Evolutionary conservation across 1,140 invertebrate genomes (phyloP).

Genomic region (Platorchestia sp.): DNA sequence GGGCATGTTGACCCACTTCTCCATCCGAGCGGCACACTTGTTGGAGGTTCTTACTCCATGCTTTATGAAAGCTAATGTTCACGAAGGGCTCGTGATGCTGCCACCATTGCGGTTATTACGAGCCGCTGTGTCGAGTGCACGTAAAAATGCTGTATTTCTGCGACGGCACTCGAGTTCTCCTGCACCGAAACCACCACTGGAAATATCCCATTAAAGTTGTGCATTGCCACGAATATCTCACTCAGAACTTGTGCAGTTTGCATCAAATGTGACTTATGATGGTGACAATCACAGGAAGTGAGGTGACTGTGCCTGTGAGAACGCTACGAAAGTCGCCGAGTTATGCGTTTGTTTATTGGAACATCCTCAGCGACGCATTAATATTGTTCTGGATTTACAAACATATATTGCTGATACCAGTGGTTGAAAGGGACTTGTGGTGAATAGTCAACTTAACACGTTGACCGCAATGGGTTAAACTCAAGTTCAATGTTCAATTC

Average conservation of each 20-base stretch:
- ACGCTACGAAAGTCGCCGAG: background rate
- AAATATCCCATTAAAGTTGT: slow-evolving; percentile 10
- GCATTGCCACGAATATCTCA: background rate
- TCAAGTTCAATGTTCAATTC: too few relatives aligned
- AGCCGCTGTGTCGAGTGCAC: background rate
- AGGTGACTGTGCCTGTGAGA: background rate
- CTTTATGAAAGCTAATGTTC: background rate
- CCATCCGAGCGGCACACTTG: background rate
- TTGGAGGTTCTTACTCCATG: background rate
- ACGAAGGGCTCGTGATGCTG: background rate
- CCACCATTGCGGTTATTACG: background rate
- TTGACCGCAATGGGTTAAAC: too few relatives aligned
- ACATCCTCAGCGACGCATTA: background rate
- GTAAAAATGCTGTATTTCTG: background rate
- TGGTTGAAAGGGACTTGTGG: too few relatives aligned
- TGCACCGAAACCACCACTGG: background rate
- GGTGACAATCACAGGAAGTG: background rate
- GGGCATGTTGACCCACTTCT: background rate
- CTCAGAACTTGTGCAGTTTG: background rate
- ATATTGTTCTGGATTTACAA: too few relatives aligned
- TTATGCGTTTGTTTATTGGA: background rate
- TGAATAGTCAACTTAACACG: too few relatives aligned
- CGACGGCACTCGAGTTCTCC: background rate
- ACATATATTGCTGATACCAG: too few relatives aligned
- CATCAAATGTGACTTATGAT: background rate